Evolutionary conservation across 1,140 invertebrate species (phyloP), one percentile per base, ranked within the genome.

Genomic region (Drosophila kanapiae): DNA sequence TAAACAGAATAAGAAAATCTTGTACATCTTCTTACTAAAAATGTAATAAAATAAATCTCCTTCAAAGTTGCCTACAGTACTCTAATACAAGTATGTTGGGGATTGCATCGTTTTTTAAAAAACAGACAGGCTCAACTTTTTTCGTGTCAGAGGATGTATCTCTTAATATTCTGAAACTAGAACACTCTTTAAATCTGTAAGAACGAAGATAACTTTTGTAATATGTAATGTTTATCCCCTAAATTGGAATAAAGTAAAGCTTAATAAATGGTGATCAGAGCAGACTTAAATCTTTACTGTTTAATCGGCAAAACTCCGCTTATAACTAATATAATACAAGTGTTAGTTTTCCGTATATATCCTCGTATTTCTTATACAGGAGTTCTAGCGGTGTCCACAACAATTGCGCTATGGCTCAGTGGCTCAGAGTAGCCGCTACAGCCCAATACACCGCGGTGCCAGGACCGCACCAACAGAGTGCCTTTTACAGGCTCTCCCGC

Each of bases 321-420:
- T 6, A 11, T 16, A 53, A 13, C 10, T 13, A 7, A 6, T 33
- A 16, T 14, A 14, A 11, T 2, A n/a, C n/a, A n/a, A n/a, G n/a
- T 27, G 3, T 2, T 13, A 13, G 2, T 47, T 14, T 27, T 18
- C 7, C 16, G 8, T 1, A n/a, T 14, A 58, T 13, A 16, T 38
- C 6, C 1, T 16, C 14, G 5, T 38, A 29, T 4, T 9, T 57
- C 9, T 37, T 35, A n/a, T 35, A 11, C 33, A 14, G 18, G 13
- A 18, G 31, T 42, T 31, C 35, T 65, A 1, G 0, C 59, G 57
- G 79, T 87, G 75, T 35, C 18, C 18, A 0, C n/a, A 70, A 69
- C 54, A 53, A 54, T 72, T 90, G 85, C 67, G 51, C 70, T 64
- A 49, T 40, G 78, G 51, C 71, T 54, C 60, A 54, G 27, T 47